A percentile compares a stretch with the other conserved stretches of the same genome.
Evolutionary conservation across 2,113 vertebrate species (phyloP).

Genomic region (Melanostigma gelatinosum): DNA sequence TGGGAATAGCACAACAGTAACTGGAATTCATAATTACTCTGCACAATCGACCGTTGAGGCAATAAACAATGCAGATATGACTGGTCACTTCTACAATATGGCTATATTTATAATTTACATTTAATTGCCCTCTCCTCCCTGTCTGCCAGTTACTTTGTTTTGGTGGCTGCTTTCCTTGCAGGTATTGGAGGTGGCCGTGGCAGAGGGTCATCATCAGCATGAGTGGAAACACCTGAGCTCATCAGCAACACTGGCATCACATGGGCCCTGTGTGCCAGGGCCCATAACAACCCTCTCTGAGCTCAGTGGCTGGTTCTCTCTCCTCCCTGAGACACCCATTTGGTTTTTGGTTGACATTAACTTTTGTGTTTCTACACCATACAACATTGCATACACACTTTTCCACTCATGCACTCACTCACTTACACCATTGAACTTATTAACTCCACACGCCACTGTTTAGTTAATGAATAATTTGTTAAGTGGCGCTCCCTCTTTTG

Average conservation of each 20-base stretch:
- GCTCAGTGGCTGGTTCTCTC: not conserved
- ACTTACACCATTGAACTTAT: not conserved
- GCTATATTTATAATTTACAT: not conserved
- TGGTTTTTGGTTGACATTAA: not conserved
- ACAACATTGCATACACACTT: not conserved
- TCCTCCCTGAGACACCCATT: not conserved
- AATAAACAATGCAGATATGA: not conserved
- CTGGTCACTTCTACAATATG: not conserved
- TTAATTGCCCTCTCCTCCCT: not conserved
- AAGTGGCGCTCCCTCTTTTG: not conserved
- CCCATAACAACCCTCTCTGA: not conserved
- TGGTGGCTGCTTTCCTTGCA: not conserved
- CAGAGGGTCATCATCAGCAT: not conserved
- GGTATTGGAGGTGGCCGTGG: not conserved
- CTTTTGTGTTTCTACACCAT: not conserved
- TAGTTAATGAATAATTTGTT: not conserved
- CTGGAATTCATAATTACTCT: constrained; percentile 7
- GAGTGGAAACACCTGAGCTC: not conserved
- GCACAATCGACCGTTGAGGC: not conserved
- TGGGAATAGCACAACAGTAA: constrained; percentile 5
- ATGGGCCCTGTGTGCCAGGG: not conserved
- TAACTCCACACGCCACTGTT: not conserved
- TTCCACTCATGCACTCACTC: not conserved
- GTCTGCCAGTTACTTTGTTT: not conserved
- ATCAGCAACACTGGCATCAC: not conserved